Evolutionary conservation across 2,113 vertebrate genomes (phyloP), one percentile per base, ranked within the genome.

Genomic region (Tricholaema leucomelas): DNA sequence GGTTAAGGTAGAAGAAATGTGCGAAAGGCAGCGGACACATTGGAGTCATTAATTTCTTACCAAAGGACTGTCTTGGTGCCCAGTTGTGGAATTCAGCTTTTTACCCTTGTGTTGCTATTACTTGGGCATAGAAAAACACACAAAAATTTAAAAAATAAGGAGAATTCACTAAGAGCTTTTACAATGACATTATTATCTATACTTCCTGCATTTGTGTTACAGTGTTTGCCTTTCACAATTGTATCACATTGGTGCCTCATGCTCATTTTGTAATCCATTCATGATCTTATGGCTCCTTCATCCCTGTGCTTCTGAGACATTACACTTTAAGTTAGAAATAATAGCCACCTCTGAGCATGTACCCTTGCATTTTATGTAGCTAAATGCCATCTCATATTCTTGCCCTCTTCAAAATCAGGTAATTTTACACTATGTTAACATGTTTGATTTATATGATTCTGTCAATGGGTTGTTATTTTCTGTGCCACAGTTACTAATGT

Each of bases 231-330:
- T 74, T 78, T 67, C 16, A 14, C 20, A 63, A 5, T 35, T 63
- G 3, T 50, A 28, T 64, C 1, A 1, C 4, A 18, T 21, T 77
- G 25, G 7, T 40, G 42, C 4, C 4, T 50, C 2, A 5, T 35
- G 28, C 12, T 46, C 11, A 33, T 87, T 84, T 60, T 81, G 31
- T 81, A 59, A 64, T 38, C 58, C 48, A 8, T 52, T 67, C 15
- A 40, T 56, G 36, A 42, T 67, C 14, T 66, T 4, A 10, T 3
- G 11, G 9, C 6, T 70, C 69, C 83, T 82, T 80, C 8, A 54
- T 69, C 8, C 7, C 8, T 0, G 9, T 36, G 7, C 28, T 78
- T 75, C 25, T 64, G 50, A 56, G 58, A 75, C 17, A 64, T 59
- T 71, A 64, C 66, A 60, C 13, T 10, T 30, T 42, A 64, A 50